Evolutionary conservation across 2,888 invertebrate species (phyloP), one percentile per base, ranked within the genome.

Genomic region (Cactoblastis cactorum): DNA sequence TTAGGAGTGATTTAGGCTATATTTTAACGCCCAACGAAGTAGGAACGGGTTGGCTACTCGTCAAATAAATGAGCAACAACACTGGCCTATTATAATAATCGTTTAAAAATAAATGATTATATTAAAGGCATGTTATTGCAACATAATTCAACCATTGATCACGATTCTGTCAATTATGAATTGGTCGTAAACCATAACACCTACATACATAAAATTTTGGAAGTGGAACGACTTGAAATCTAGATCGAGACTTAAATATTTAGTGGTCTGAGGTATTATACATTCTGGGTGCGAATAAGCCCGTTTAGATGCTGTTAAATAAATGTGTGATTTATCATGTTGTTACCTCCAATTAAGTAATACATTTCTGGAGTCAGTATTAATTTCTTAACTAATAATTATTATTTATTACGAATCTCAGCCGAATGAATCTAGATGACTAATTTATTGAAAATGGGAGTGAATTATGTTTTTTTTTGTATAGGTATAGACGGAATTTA

Each of bases 171-270:
- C 15, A 43, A 43, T 43, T 28, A 15, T 15, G 15, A 28, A 28
- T 11, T 28, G 41, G 8, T 24, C 2, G 24, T 41, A 22, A 41
- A 41, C 24, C n/a, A 28, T 12, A 6, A 9, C 28, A 28, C 28
- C 17, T 3, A 37, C 37, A 8, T 12, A 12, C 43, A 43, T 28
- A 28, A 28, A 43, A 43, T 43, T 43, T 43, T 43, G 15, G 43
- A 43, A 43, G 28, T 43, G 28, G 28, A 43, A 24, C 43, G 11
- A 43, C 14, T 43, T 28, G 43, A 15, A 43, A 43, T 28, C 15
- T 43, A 15, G 43, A 28, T 1, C 43, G 11, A 11, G 28, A n/a
- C 28, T 8, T 43, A 28, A 43, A 43, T 43, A 43, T 24, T 28
- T 28, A 43, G 14, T 28, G 15, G 8, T n/a, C 28, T 28, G 11